Evolutionary conservation across 2,113 vertebrate genomes (phyloP).

Genomic region (Semicossyphus pulcher): DNA sequence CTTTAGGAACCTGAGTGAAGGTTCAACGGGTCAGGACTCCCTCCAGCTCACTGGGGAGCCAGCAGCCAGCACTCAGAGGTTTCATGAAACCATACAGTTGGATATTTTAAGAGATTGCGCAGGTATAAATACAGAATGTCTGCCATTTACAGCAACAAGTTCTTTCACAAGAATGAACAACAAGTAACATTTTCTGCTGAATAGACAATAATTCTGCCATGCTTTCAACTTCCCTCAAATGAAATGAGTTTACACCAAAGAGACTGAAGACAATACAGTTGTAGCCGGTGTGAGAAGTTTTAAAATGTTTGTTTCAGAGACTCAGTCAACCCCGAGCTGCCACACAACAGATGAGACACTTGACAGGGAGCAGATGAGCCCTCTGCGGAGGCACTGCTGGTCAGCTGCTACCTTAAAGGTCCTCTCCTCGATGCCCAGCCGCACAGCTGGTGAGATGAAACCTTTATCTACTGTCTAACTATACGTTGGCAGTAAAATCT

Average conservation of each 20-base stretch:
- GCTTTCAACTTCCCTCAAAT: neutral
- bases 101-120: constrained; percentile 1
- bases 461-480: neutral
- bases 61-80: neutral
- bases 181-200: neutral
- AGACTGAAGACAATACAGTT: too few species aligned
- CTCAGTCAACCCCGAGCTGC: neutral
- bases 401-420: constrained; percentile 56
- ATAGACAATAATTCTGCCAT: too few species aligned
- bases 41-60: neutral
- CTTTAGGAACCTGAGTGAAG: constrained; percentile 38
- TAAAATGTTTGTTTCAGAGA: neutral
- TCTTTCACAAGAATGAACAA: too few species aligned
- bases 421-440: constrained; percentile 74
- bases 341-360: neutral
- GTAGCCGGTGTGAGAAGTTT: too few species aligned
- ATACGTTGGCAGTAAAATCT: neutral
- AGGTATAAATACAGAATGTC: constrained; percentile 22
- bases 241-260: neutral
- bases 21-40: neutral
- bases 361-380: neutral
- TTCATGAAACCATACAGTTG: constrained; percentile 46
- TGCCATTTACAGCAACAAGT: neutral
- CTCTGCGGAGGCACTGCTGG: constrained; percentile 40
- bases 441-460: constrained; percentile 55